phyloP scores from a whole-genome alignment of 2,797 vertebrate genomes.

The Myotis myotis region DNA sequence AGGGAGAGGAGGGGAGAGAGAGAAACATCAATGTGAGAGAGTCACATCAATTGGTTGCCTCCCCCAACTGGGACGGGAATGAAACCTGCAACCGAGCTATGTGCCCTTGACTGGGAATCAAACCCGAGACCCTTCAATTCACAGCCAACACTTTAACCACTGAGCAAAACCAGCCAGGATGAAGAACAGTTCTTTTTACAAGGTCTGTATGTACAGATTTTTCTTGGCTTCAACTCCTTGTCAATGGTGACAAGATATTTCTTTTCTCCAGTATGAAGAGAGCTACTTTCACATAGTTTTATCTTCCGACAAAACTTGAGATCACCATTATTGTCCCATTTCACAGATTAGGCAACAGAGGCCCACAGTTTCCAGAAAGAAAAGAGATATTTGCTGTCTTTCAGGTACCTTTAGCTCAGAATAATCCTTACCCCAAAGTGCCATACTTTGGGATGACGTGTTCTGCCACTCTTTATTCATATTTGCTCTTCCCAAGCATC shows the following conservation, averaged over 20 bases:
- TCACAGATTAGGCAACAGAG: not conserved
- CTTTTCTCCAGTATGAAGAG: not conserved
- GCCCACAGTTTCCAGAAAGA: not conserved
- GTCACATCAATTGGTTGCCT: too few species aligned
- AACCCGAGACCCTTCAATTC: too few species aligned
- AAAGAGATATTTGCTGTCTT: not conserved
- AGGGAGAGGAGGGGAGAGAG: too few species aligned
- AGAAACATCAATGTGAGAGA: too few species aligned
- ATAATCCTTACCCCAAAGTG: not conserved
- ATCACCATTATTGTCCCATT: not conserved
- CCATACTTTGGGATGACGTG: not conserved
- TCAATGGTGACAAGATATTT: not conserved
- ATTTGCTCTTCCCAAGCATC: not conserved
- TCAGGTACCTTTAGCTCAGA: not conserved
- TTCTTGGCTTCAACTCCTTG: not conserved
- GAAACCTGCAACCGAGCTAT: too few species aligned
- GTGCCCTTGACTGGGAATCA: too few species aligned
- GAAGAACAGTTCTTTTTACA: not conserved
- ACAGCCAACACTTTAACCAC: too few species aligned
- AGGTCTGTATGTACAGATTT: not conserved
- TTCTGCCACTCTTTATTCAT: not conserved
- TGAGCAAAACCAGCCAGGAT: too few species aligned
- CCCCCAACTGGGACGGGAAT: too few species aligned
- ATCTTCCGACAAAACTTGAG: not conserved
- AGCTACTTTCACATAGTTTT: not conserved